These are phyloP conservation scores for Bellardia pandia DNA, from an alignment of 2,888 invertebrate genomes.

Conservation along the genomic window DNA sequence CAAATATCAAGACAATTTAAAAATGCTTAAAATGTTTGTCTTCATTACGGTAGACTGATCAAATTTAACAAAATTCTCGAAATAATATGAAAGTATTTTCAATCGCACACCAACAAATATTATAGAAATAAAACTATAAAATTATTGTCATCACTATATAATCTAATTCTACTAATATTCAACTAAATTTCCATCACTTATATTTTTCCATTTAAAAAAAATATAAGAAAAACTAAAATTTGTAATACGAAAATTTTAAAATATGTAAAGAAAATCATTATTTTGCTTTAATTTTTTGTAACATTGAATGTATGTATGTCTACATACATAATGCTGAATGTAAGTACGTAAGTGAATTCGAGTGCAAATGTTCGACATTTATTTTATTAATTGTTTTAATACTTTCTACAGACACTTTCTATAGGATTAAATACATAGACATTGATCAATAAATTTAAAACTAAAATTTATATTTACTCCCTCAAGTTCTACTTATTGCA, in stretches of 20 bases:
- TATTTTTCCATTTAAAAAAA: background rate
- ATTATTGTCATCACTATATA: background rate
- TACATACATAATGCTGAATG: background rate
- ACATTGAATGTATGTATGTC: background rate
- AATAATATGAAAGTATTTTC: no score
- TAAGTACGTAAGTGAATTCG: background rate
- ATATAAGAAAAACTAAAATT: conserved; percentile 3
- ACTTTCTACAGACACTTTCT: conserved; percentile 49
- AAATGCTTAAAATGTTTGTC: no score
- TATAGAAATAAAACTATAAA: background rate
- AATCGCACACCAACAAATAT: no score
- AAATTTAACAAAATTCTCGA: no score
- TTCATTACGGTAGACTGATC: no score
- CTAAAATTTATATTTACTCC: conserved; percentile 45
- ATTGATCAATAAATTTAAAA: conserved; percentile 61
- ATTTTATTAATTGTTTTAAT: conserved; percentile 60
- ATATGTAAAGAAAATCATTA: no score
- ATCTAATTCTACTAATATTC: background rate
- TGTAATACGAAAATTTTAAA: background rate
- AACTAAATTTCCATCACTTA: background rate
- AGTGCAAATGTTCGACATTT: conserved; percentile 29
- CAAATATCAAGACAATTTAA: no score
- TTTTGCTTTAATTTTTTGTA: background rate
- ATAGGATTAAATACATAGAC: conserved; percentile 57
- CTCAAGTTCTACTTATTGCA: conserved; percentile 24